Evolutionary conservation across 2,797 vertebrate genomes (phyloP).

Genomic region (Numenius phaeopus): DNA sequence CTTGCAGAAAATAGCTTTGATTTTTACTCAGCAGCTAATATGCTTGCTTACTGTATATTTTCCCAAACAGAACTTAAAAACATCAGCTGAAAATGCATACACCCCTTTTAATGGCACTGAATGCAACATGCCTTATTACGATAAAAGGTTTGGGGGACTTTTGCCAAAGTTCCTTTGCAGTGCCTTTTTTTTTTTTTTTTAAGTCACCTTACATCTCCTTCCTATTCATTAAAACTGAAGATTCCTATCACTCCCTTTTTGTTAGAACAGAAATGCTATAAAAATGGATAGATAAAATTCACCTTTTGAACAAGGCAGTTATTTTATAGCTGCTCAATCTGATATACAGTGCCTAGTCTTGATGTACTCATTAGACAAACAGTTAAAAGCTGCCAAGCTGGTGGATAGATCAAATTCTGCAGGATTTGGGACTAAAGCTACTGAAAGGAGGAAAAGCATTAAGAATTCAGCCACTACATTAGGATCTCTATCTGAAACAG

Average conservation of each 20-base stretch:
- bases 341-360: neutral
- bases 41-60: neutral
- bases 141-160: neutral
- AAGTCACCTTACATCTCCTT: neutral
- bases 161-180: neutral
- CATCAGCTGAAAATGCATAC: neutral
- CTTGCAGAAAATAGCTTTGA: neutral
- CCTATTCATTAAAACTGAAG: conserved; percentile 21
- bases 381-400: conserved; percentile 27
- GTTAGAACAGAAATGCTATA: neutral
- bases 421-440: neutral
- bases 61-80: neutral
- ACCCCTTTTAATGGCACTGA: neutral
- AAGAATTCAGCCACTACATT: conserved; percentile 21
- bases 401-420: conserved; percentile 9
- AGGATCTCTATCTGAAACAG: conserved; percentile 10
- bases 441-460: neutral
- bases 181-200: neutral
- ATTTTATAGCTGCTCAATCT: neutral
- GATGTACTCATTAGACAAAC: conserved; percentile 42
- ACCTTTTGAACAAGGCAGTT: neutral
- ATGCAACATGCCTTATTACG: neutral
- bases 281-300: conserved; percentile 16
- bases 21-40: neutral
- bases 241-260: neutral